These are phyloP conservation scores for Teleogryllus oceanicus DNA, from an alignment of 2,888 invertebrate genomes.

Conservation along the genomic window DNA sequence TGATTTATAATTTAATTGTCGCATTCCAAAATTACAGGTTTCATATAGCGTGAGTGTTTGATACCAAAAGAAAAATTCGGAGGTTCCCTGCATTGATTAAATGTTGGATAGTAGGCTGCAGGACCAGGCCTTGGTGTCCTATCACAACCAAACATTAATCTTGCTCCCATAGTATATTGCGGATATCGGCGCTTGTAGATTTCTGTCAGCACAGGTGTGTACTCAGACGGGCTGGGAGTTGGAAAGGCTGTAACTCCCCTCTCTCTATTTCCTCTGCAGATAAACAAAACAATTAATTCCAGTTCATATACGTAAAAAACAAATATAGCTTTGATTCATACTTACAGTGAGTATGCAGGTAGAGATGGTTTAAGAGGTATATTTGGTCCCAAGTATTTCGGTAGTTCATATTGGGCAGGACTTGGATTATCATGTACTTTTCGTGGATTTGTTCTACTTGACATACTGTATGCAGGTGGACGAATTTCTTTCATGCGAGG, in stretches of 20 bases:
- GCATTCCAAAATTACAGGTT: not conserved
- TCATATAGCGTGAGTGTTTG: not conserved
- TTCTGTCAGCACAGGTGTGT: not conserved
- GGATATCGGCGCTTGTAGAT: not conserved
- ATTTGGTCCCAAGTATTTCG: not conserved
- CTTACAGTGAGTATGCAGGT: not conserved
- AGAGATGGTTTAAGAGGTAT: not conserved
- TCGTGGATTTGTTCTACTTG: not conserved
- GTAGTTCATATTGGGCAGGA: not conserved
- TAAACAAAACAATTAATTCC: too few species aligned
- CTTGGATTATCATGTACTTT: not conserved
- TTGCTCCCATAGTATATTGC: not conserved
- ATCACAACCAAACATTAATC: not conserved
- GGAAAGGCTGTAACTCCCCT: not conserved
- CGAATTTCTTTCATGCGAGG: not conserved
- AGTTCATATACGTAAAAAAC: too few species aligned
- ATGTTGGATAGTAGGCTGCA: not conserved
- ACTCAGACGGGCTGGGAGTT: not conserved
- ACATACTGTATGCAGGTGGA: not conserved
- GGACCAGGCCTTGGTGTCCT: not conserved
- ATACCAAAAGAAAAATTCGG: not conserved
- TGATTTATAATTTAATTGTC: not conserved
- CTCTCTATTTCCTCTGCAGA: not conserved
- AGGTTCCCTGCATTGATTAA: not conserved
- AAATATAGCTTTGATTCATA: not conserved